Conservation (phyloP, 2,113 vertebrate species). For the Platycercus adscitus region DNA sequence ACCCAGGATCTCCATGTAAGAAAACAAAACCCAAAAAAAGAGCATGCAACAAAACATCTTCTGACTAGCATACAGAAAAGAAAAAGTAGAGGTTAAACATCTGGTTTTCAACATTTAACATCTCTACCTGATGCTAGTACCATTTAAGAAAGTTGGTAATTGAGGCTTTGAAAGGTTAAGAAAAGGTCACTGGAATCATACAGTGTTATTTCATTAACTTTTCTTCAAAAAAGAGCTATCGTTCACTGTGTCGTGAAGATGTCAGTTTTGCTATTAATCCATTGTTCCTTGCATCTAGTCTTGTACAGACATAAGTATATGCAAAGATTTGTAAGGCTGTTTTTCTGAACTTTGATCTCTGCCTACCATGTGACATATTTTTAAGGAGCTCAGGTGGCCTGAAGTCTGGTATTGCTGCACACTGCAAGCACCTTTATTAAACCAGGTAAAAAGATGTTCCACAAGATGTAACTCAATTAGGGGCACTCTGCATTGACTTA, state of each 20-base stretch:
- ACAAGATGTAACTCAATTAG: background rate
- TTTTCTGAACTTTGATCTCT: background rate
- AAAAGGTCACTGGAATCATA: background rate
- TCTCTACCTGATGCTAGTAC: background rate
- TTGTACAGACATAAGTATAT: background rate
- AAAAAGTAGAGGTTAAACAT: background rate
- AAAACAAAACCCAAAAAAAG: background rate
- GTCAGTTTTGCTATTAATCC: background rate
- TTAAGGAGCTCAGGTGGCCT: background rate
- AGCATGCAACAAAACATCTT: background rate
- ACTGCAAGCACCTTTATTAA: background rate
- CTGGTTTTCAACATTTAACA: background rate
- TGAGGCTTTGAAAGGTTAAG: background rate
- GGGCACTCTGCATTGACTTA: background rate
- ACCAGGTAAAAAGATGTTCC: background rate
- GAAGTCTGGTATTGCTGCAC: background rate
- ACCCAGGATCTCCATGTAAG: background rate
- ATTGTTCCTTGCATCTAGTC: background rate
- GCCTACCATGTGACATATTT: background rate
- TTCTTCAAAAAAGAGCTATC: background rate
- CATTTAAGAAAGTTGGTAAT: background rate
- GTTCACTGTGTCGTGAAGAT: background rate
- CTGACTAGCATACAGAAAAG: background rate
- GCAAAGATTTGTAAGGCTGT: background rate
- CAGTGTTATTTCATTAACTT: background rate